Base-by-base conservation (phyloP, 92 coral and sea anemone species). In the Virgularia gustaviana region DNA sequence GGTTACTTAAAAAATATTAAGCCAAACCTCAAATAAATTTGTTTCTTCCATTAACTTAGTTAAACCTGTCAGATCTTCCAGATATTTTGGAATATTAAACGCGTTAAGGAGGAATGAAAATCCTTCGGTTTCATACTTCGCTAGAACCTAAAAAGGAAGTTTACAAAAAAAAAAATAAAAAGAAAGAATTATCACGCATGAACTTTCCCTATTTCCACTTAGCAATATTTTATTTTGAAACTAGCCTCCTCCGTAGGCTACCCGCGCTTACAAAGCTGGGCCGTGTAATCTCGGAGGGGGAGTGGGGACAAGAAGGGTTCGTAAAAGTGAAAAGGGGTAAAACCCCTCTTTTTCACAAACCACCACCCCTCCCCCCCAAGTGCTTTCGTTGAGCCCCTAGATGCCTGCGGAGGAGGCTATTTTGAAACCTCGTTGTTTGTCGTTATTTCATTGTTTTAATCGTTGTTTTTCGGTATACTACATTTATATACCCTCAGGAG, bases 51-150 rank as follows among this genome's bases (percentile, higher is more conserved):
- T 52, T 53, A 92, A 86, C 65, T 87, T 84, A n/a, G 98, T 92
- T 6, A 92, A 84, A 12, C 98, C 98, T 12, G 98, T 92, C 35
- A 92, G 56, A 49, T 92, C 96, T 65, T 92, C 98, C 59, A 92
- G 76, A 73, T 89, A 92, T 71, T 79, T 86, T 32, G 98, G 98
- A 19, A 92, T 78, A 64, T 92, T 92, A 53, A 89, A 92, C 9
- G 86, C 98, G 55, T 88, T 83, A 13, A 83, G 80, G 15, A 92
- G 96, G 70, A 92, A 92, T 8, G 98, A 74, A 78, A 92, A 92
- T 28, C 94, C 96, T 79, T 87, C 94, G 0, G 47, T 81, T 59
- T 57, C 58, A 77, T 92, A 92, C 34, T 78, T 71, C 24, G 87
- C 59, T 29, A 92, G 24, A 2, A 92, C 89, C 98, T 92, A 75